phyloP scores from a whole-genome alignment of 2,113 vertebrate genomes.

The Pyxicephalus adspersus region DNA sequence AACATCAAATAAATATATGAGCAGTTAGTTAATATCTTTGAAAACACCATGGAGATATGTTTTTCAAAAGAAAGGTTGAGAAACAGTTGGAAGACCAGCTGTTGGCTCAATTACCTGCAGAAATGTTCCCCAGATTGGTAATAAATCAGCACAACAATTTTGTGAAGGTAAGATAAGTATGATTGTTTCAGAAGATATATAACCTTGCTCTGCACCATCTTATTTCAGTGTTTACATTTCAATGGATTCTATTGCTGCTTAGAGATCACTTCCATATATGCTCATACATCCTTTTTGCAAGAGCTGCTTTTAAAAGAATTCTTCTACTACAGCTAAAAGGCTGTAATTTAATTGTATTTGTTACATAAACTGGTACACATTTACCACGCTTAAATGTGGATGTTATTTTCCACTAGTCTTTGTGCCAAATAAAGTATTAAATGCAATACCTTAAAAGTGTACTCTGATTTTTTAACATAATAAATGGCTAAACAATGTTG shows the following conservation, averaged over 20 bases:
- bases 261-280: constrained; percentile 49
- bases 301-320: not conserved
- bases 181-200: constrained; percentile 50
- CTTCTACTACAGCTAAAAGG: not conserved
- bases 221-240: constrained; percentile 54
- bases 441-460: not conserved
- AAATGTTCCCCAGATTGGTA: constrained; percentile 55
- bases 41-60: constrained; percentile 67
- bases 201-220: not conserved
- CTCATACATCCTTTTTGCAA: constrained; percentile 6
- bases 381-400: not conserved
- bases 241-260: constrained; percentile 42
- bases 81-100: constrained; percentile 63
- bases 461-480: not conserved
- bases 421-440: not conserved
- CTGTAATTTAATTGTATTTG: not conserved
- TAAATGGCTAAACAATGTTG: constrained; percentile 5
- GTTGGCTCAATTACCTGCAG: constrained; percentile 61
- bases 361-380: constrained; percentile 1
- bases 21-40: constrained; percentile 58
- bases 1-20: constrained; percentile 51
- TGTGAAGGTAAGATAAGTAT: constrained; percentile 30
- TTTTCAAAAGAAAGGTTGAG: constrained; percentile 66
- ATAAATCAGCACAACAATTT: constrained; percentile 60
- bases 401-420: not conserved